Evolutionary conservation across 1,140 invertebrate species (phyloP).

Genomic region (Drosophila parvula): DNA sequence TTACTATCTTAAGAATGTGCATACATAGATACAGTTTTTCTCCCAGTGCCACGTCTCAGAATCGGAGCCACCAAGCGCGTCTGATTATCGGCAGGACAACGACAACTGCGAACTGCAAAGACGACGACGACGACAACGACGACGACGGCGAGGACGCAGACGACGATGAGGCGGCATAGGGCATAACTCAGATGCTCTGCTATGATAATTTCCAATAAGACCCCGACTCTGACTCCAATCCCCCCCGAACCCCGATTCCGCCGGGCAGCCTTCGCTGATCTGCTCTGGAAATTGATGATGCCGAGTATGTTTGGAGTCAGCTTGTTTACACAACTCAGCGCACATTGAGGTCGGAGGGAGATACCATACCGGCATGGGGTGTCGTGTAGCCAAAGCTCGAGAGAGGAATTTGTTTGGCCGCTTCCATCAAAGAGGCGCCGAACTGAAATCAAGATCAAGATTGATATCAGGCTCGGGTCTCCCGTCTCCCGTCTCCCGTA

Average conservation of each 20-base stretch:
- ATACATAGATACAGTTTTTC: neutral
- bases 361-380: conserved; percentile 36
- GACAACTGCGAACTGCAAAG: conserved; percentile 40
- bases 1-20: neutral
- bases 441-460: conserved; percentile 82
- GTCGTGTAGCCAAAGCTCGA: conserved; percentile 51
- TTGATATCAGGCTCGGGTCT: conserved; percentile 62
- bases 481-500: conserved; percentile 15
- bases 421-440: conserved; percentile 75
- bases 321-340: conserved; percentile 83
- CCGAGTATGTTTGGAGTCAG: conserved; percentile 81
- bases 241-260: neutral
- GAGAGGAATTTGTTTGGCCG: conserved; percentile 61
- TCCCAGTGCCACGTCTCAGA: conserved; percentile 33
- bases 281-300: conserved; percentile 76
- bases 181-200: conserved; percentile 83
- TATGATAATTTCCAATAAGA: conserved; percentile 82
- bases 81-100: conserved; percentile 80
- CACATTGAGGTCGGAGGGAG: conserved; percentile 76
- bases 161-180: conserved; percentile 60
- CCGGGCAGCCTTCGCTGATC: conserved; percentile 21
- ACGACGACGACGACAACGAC: conserved; percentile 33
- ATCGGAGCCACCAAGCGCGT: conserved; percentile 76
- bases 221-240: conserved; percentile 8
- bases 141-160: conserved; percentile 21